These are phyloP conservation scores for Danio kyathit DNA, from an alignment of 2,797 vertebrate genomes.

Conservation along the genomic window DNA sequence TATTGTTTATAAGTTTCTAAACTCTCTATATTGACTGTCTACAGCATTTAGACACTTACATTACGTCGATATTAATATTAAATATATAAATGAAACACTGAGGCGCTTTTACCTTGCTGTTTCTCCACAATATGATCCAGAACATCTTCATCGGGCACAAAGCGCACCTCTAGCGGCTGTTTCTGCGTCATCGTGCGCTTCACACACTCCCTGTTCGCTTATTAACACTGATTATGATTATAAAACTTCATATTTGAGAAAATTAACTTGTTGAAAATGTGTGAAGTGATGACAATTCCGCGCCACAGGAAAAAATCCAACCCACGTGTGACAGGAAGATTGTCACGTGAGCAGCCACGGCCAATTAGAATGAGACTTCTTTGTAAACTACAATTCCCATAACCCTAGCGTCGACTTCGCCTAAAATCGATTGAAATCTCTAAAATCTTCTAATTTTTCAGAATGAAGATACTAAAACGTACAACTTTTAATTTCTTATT, in stretches of 20 bases:
- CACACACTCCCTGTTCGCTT: background rate
- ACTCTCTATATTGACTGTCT: too few species aligned
- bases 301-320: constrained; percentile 73
- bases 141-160: constrained; percentile 90
- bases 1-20: too few species aligned
- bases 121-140: constrained; percentile 91
- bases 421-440: too few species aligned
- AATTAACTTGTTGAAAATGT: background rate
- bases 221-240: background rate
- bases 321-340: constrained; percentile 72
- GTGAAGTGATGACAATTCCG: constrained; percentile 61
- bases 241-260: background rate
- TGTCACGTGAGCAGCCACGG: constrained; percentile 47
- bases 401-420: background rate
- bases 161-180: constrained; percentile 80
- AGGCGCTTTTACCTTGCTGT: constrained; percentile 75
- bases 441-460: background rate
- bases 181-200: constrained; percentile 39
- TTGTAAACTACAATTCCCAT: background rate
- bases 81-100: background rate
- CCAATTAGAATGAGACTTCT: constrained; percentile 64
- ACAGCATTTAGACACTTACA: background rate
- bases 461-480: background rate
- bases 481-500: background rate
- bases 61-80: background rate